Conservation (phyloP, 1,140 invertebrate genomes). For the Olivierus martensii region DNA sequence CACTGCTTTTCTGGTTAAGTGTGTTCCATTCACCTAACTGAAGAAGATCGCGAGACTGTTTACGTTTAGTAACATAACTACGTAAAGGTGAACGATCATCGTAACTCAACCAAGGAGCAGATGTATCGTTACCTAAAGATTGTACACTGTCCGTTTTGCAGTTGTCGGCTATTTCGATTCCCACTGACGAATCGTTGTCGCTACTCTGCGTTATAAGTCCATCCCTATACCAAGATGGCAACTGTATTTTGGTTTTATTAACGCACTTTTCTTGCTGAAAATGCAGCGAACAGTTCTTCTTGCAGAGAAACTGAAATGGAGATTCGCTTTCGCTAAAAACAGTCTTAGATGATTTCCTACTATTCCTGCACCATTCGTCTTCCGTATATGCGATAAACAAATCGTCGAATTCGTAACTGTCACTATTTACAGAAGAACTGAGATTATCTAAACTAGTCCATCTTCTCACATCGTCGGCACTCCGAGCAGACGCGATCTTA, state of each 20-base stretch:
- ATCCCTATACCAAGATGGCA: conserved; percentile 7
- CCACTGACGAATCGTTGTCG: not conserved
- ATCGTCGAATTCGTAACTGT: conserved; percentile 21
- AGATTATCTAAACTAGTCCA: conserved; percentile 14
- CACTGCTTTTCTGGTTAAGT: conserved; percentile 9
- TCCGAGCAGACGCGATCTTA: not conserved
- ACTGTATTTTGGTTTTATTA: not conserved
- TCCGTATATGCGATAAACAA: conserved; percentile 20
- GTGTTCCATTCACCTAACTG: conserved; percentile 11
- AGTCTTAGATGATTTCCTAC: not conserved
- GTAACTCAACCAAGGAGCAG: no score
- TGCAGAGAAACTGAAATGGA: not conserved
- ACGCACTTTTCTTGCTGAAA: not conserved
- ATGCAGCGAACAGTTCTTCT: not conserved
- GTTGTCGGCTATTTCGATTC: not conserved
- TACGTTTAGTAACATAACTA: no score
- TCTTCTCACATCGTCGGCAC: conserved; percentile 13
- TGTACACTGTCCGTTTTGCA: not conserved
- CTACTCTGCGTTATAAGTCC: conserved; percentile 4
- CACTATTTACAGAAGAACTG: conserved; percentile 11
- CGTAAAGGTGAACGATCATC: no score
- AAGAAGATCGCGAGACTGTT: not conserved
- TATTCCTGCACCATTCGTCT: conserved; percentile 8
- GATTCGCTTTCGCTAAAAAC: not conserved
- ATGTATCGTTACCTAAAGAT: not conserved